Evolutionary conservation across 2,888 invertebrate species (phyloP), one percentile per base, ranked within the genome.

Genomic region (Drosophila buzzatii): DNA sequence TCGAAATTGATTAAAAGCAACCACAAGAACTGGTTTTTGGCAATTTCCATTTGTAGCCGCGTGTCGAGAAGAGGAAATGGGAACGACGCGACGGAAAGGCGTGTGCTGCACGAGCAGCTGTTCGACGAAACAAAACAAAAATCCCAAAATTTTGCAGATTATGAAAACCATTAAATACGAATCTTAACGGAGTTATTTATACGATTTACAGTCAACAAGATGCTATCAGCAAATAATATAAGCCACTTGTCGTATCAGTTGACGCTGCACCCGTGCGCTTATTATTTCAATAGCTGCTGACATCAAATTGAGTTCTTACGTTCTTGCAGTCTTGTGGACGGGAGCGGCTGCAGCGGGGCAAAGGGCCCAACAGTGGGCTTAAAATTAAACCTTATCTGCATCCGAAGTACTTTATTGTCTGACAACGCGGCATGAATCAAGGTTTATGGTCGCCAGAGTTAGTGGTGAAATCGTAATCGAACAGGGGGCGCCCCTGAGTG

Each of bases 151-250:
- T 66, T 55, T 16, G 18, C 56, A 55, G 89, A 89, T 84, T 89
- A 84, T 71, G 79, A 70, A 86, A 81, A 67, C 72, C 84, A 84
- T 85, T 85, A 84, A 89, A 89, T 64, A 67, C 64, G 73, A 71
- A 89, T 85, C 76, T 88, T 71, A 70, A 73, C 68, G 76, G 74
- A 76, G 70, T 85, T 85, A 81, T 86, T 89, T 84, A 73, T 86
- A 73, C 52, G 84, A 70, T 69, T 72, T 69, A 14, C 58, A 49
- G 76, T 49, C 67, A 58, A 18, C 12, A 20, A 31, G 82, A 82
- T 82, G 69, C 60, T 80, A 80, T 80, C 79, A 80, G 57, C 78
- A 78, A 78, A 80, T 68, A 78, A 71, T 69, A 73, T 67, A 70
- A 57, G 68, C 52, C 68, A 74, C 76, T 87, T 84, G 73, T 57